Evolutionary conservation across 2,888 invertebrate species (phyloP).

Genomic region (Acheta domesticus): DNA sequence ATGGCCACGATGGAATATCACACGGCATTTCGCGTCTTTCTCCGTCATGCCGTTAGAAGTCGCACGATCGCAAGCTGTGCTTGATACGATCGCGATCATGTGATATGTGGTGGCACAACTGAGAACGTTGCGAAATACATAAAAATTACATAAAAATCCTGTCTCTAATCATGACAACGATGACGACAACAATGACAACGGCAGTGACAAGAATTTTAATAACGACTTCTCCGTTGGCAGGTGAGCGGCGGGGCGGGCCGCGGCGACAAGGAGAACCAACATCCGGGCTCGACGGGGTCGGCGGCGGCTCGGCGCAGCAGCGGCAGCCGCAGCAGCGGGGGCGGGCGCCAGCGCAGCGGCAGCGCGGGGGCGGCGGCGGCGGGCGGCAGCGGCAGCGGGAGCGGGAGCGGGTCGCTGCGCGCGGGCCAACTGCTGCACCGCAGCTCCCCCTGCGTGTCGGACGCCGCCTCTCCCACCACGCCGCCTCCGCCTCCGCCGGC

Average conservation of each 20-base stretch:
- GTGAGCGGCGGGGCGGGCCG: not conserved
- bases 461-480: not conserved
- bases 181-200: too few relatives aligned
- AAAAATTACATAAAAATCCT: too few relatives aligned
- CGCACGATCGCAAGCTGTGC: too few relatives aligned
- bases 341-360: not conserved
- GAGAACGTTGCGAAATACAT: too few relatives aligned
- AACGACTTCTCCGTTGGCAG: not conserved
- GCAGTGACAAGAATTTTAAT: not conserved
- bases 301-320: slow-evolving; percentile 42
- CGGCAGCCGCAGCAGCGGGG: slow-evolving; percentile 41
- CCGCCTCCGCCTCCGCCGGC: not conserved
- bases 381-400: not conserved
- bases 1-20: too few relatives aligned
- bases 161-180: too few relatives aligned
- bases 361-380: not conserved
- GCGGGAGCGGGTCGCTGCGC: not conserved
- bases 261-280: not conserved
- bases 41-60: too few relatives aligned
- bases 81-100: too few relatives aligned
- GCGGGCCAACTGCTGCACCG: not conserved
- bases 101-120: too few relatives aligned
- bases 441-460: slow-evolving; percentile 18
- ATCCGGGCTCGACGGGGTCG: not conserved
- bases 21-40: too few relatives aligned